A percentile compares a stretch with the other conserved stretches of the same genome.
Conservation (phyloP, 2,113 vertebrate genomes). For the Mionectes macconnelli region DNA sequence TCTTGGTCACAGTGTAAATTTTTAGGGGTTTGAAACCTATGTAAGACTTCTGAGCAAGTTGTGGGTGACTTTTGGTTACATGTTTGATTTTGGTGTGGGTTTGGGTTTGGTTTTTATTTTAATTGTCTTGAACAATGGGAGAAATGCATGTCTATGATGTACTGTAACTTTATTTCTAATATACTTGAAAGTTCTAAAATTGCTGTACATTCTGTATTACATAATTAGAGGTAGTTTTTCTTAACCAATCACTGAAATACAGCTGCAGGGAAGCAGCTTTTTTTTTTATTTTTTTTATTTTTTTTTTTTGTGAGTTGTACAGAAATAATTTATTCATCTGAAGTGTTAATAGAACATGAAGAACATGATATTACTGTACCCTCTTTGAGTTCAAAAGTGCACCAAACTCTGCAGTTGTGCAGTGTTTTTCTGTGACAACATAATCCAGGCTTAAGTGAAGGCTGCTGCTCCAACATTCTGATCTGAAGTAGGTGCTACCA, state of each 20-base stretch:
- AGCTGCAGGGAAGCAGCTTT: background rate
- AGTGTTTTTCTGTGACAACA: background rate
- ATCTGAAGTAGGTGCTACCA: background rate
- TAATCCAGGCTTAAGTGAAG: background rate
- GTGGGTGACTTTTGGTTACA: background rate
- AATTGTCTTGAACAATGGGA: background rate
- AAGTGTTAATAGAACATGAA: background rate
- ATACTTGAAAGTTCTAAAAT: background rate
- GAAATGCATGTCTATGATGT: background rate
- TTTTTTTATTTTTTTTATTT: background rate
- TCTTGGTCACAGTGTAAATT: background rate
- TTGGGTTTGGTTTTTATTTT: background rate
- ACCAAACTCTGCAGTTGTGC: background rate
- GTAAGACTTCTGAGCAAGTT: background rate
- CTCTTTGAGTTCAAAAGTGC: background rate
- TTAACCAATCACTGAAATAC: background rate
- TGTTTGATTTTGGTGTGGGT: background rate
- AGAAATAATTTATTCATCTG: background rate
- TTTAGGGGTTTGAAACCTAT: background rate
- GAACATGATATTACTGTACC: background rate
- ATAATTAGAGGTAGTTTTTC: background rate
- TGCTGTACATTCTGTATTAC: fast-evolving
- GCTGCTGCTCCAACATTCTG: background rate
- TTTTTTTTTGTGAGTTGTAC: background rate
- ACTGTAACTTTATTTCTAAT: background rate